A percentile compares a stretch with the other conserved stretches of the same genome.
Evolutionary conservation across 64 coral and sea anemone species (phyloP).

Genomic region (Dendrophyllia cribrosa): DNA sequence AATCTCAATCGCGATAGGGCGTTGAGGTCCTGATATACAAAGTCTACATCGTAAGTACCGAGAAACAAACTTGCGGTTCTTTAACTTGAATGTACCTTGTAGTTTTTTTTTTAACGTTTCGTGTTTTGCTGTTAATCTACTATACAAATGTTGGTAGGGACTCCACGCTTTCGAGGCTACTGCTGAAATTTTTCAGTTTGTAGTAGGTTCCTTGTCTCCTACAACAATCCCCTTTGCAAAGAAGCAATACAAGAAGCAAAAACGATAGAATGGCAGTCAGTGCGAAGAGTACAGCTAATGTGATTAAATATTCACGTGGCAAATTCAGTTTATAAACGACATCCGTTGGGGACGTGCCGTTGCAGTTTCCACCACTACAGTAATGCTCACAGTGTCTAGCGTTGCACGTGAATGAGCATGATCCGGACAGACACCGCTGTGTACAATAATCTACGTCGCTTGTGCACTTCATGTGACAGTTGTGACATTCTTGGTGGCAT

Average conservation of each 20-base stretch:
- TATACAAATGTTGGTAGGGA: not conserved
- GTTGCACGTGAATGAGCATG: constrained; percentile 64
- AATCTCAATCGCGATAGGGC: not conserved
- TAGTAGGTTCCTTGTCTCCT: not conserved
- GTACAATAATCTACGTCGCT: constrained; percentile 66
- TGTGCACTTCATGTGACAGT: constrained; percentile 83
- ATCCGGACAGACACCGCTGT: constrained; percentile 85
- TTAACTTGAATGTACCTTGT: too few species aligned
- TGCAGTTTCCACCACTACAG: constrained; percentile 52
- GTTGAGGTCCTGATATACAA: not conserved
- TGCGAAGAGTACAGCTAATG: constrained; percentile 80
- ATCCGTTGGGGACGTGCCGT: not conserved
- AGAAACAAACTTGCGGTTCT: too few species aligned
- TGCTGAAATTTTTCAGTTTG: not conserved
- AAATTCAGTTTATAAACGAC: not conserved
- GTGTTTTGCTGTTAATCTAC: not conserved
- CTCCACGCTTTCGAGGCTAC: constrained; percentile 3
- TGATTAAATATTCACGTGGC: constrained; percentile 55
- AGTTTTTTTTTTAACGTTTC: not conserved
- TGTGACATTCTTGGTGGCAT: constrained; percentile 80
- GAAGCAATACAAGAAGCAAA: constrained; percentile 8
- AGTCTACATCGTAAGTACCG: too few species aligned
- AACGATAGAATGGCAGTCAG: constrained; percentile 2
- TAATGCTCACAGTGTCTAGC: constrained; percentile 60
- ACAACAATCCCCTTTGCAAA: not conserved